Base-by-base conservation (phyloP, 2,113 vertebrate genomes). In the Xenopus tropicalis region DNA sequence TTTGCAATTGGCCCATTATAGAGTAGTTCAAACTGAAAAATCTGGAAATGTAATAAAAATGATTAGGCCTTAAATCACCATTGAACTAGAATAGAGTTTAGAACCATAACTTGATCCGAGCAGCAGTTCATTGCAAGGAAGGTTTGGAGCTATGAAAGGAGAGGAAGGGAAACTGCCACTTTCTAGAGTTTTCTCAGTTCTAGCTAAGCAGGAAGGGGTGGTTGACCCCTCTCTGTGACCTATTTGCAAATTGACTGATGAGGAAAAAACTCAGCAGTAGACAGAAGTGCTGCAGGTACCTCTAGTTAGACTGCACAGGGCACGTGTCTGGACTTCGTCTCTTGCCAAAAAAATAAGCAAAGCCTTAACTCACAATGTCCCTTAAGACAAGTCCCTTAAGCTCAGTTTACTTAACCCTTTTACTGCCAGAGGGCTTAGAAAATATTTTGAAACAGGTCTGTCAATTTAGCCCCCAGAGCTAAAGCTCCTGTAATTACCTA, bases 221-320 rank as follows among this genome's bases (percentile, higher is more conserved):
- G 57, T 20, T 75, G 72, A 69, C 66, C 72, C 69, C n/a, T 22
- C 43, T 62, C 25, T 54, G 46, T 75, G 72, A 75, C 72, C 72
- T 62, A 21, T 61, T 79, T 65, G 58, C 48, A 58, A 66, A 66
- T 54, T 75, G 77, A 79, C 72, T 75, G 57, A 74, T 79, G 77
- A 71, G 77, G 52, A 74, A 79, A 75, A 71, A 74, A 71, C 72
- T 74, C 65, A 56, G 52, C 72, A 70, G 61, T 62, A 66, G 74
- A 70, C 61, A 70, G 69, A 63, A 77, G 63, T 57, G 74, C 61
- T 56, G 44, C 68, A 66, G 42, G 69, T 68, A 66, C 22, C 10
- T 46, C 61, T 48, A 48, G 67, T 58, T 77, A 70, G 51, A 19
- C 68, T 62, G 61, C 37, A 19, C 56, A 44, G 66, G 72, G 23